Base-by-base conservation (phyloP, 2,888 invertebrate genomes). In the Cistogaster globosa region DNA sequence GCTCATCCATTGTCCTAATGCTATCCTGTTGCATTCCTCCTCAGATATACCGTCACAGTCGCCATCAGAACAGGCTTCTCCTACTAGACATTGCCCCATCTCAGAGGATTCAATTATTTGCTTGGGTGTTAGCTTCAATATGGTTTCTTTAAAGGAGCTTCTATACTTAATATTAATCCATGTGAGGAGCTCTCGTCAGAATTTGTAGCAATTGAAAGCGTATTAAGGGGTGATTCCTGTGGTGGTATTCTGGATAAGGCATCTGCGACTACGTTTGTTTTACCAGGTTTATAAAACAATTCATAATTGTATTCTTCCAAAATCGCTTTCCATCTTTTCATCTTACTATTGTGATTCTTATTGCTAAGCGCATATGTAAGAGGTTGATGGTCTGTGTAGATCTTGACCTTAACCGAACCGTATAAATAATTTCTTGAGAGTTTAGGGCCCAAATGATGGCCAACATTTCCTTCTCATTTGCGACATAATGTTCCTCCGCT, bases 401-500 rank as follows among this genome's bases (percentile, higher is more conserved):
- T 84, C 42, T 79, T 80, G 16, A 72, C 22, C 26, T 45, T 67
- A 0, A 32, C 55, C 1, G 77, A 8, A 6, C 77, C 77, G 16
- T 81, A 84, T 0, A 84, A 8, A n/a, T 63, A 86, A 16, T 75
- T 76, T 36, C 71, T 48, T 1, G n/a, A 79, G 2, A n/a, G 0
- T 48, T 48, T 4, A 48, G 16, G 1, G 45, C 12, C 45, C 45
- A 82, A 0, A 78, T 51, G 1, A 85, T 82, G 1, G 78, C 85
- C 0, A 82, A 45, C 53, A 85, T 68, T 18, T 85, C 81, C 32
- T 75, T 82, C 42, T 83, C 86, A 18, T 86, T 86, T 2, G 83
- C 42, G 0, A 83, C 74, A 20, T 63, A 83, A 16, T 67, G 26
- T 32, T 86, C 83, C 22, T 86, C 75, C 0, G 72, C 14, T 63